Evolutionary conservation across 1,140 invertebrate species (phyloP).

Genomic region (Drosophila cardini): DNA sequence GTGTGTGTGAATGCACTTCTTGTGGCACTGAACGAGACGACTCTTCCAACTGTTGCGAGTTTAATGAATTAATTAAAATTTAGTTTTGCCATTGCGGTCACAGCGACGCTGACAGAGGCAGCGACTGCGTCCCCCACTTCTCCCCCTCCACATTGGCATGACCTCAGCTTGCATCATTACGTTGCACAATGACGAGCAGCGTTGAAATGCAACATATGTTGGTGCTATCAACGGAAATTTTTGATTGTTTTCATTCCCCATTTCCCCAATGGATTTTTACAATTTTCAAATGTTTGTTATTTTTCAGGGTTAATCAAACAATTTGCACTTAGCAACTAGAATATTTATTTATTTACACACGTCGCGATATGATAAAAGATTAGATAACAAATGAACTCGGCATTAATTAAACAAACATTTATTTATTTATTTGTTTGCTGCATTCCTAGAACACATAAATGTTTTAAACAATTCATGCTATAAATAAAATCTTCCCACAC

Average conservation of each 20-base stretch:
- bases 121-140: conserved; percentile 3
- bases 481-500: too few relatives aligned
- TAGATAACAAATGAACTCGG: too few relatives aligned
- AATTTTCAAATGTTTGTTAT: neutral
- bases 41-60: conserved; percentile 47
- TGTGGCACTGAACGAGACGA: conserved; percentile 27
- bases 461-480: too few relatives aligned
- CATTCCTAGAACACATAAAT: too few relatives aligned
- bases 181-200: conserved; percentile 40
- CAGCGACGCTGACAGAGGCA: neutral
- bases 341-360: neutral
- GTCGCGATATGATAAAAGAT: neutral
- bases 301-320: conserved; percentile 23
- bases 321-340: conserved; percentile 5
- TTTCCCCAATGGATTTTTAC: conserved; percentile 26
- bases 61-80: conserved; percentile 80
- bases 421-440: too few relatives aligned
- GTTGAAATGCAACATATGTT: conserved; percentile 33
- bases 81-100: conserved; percentile 25
- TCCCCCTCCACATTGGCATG: conserved; percentile 17
- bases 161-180: conserved; percentile 59
- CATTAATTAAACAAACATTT: too few relatives aligned
- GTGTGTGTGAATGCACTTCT: conserved; percentile 41
- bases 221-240: conserved; percentile 66
- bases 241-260: conserved; percentile 28